Conservation (phyloP, 1,140 invertebrate genomes). For the Portunus trituberculatus region DNA sequence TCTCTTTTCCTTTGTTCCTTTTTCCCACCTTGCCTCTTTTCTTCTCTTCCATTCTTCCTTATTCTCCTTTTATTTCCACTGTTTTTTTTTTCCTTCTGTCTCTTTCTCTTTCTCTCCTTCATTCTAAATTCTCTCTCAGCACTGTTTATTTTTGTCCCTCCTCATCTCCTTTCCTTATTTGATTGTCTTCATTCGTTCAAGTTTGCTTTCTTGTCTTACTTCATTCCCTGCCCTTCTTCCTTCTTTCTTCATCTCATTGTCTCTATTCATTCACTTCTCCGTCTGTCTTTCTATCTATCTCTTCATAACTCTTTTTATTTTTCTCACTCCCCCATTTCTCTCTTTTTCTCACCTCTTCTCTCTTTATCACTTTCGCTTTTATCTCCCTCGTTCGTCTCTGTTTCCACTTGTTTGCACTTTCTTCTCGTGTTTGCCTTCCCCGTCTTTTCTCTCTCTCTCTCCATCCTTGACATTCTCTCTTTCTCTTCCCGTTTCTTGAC, state of each 20-base stretch:
- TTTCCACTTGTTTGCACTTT: neutral
- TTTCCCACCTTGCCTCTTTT: neutral
- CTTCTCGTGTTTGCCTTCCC: neutral
- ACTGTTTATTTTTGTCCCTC: neutral
- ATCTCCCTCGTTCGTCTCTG: neutral
- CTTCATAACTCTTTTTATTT: too few relatives aligned
- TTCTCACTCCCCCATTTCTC: neutral
- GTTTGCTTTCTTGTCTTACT: neutral
- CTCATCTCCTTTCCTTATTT: neutral
- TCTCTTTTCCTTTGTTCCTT: too few relatives aligned
- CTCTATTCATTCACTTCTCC: neutral
- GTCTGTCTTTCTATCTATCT: neutral
- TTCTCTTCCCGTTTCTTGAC: neutral
- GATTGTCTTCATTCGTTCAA: too few relatives aligned
- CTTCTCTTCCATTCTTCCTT: neutral
- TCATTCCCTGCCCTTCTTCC: neutral
- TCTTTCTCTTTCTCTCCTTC: neutral
- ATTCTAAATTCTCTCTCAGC: neutral
- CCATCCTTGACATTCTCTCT: neutral
- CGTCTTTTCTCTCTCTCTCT: neutral
- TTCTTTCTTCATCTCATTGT: neutral
- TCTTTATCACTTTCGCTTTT: neutral
- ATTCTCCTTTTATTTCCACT: neutral
- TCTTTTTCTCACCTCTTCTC: neutral
- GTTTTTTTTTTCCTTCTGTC: too few relatives aligned